Percentiles rank a stretch among this genome's conserved stretches.
phyloP scores from a whole-genome alignment of 2,888 invertebrate species.

The Scaeva pyrastri region DNA sequence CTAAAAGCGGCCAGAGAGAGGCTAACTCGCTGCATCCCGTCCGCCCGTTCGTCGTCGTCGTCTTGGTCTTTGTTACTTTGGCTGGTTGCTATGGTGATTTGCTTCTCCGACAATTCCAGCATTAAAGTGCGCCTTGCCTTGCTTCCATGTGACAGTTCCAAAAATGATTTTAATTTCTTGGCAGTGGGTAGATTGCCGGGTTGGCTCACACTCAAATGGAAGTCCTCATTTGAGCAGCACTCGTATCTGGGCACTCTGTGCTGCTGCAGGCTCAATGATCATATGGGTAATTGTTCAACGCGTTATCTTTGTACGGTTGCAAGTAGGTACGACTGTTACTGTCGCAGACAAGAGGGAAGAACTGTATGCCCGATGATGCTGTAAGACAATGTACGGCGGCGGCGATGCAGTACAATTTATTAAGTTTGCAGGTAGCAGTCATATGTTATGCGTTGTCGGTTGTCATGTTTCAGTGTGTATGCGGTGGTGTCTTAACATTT shows the following conservation, averaged over 20 bases:
- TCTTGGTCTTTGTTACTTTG: neutral
- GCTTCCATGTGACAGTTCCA: constrained; percentile 67
- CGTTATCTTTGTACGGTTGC: constrained; percentile 59
- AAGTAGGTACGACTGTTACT: neutral
- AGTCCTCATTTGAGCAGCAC: constrained; percentile 11
- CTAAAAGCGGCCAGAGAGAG: constrained; percentile 50
- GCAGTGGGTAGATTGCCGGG: constrained; percentile 65
- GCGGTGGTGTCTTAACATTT: constrained; percentile 73
- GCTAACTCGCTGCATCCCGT: constrained; percentile 12
- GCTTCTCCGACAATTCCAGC: neutral
- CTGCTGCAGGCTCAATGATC: constrained; percentile 48
- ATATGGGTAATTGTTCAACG: constrained; percentile 72
- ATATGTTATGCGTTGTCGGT: constrained; percentile 75
- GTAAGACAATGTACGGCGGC: constrained; percentile 70
- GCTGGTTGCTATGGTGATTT: neutral
- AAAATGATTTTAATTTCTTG: constrained; percentile 70
- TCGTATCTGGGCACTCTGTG: neutral
- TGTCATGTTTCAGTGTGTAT: constrained; percentile 70
- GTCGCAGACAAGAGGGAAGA: neutral
- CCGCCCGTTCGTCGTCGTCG: neutral
- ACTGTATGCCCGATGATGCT: constrained; percentile 27
- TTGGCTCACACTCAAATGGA: constrained; percentile 34
- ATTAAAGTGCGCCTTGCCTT: neutral
- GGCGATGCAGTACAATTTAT: constrained; percentile 69
- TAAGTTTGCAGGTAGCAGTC: constrained; percentile 75